phyloP scores from a whole-genome alignment of 2,888 invertebrate species.

The Hoplodrina ambigua region DNA sequence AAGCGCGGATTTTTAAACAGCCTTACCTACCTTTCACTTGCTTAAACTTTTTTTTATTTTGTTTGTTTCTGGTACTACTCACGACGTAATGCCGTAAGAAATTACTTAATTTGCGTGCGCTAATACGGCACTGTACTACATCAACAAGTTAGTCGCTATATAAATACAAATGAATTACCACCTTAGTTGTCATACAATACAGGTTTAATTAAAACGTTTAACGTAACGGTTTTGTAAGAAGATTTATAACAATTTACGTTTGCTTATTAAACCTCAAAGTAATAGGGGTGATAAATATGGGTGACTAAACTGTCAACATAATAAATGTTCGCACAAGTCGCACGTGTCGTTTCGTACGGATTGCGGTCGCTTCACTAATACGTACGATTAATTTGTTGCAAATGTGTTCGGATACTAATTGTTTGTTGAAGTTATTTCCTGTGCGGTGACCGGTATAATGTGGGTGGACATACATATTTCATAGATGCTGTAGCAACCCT shows the following conservation, averaged over 20 bases:
- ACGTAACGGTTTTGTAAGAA: not conserved
- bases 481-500: no score
- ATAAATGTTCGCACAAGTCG: conserved; percentile 30
- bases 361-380: conserved; percentile 26
- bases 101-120: no score
- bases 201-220: conserved; percentile 11
- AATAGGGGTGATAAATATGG: conserved; percentile 28
- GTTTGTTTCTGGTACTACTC: no score
- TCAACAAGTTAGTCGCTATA: not conserved
- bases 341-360: conserved; percentile 18
- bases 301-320: conserved; percentile 26
- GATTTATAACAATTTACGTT: conserved; percentile 15
- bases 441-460: not conserved
- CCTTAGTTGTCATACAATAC: not conserved
- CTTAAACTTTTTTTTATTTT: no score
- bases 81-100: no score
- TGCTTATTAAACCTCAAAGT: conserved; percentile 33
- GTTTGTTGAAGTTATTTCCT: conserved; percentile 23
- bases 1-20: no score
- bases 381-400: conserved; percentile 40
- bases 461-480: no score
- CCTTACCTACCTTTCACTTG: no score
- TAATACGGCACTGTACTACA: no score
- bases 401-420: conserved; percentile 8
- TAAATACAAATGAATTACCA: not conserved